These are phyloP conservation scores for Sminthurides aquaticus DNA, from an alignment of 2,888 invertebrate genomes.

Conservation along the genomic window DNA sequence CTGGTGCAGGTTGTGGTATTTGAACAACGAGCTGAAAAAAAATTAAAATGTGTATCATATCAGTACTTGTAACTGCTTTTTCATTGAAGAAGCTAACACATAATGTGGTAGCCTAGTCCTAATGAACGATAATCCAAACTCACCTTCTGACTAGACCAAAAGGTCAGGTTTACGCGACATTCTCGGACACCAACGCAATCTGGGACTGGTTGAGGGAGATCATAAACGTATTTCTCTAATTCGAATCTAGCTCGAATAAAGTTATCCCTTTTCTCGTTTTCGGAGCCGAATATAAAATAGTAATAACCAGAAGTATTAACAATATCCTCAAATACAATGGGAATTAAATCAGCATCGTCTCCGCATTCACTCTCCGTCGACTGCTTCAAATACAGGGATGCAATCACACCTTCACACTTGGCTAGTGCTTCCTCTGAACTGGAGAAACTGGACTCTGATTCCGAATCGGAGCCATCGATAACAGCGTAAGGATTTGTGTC, in stretches of 20 bases:
- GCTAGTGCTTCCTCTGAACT: slow-evolving; percentile 69
- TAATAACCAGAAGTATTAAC: slow-evolving; percentile 70
- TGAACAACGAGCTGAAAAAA: slow-evolving; percentile 33
- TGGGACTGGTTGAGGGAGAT: slow-evolving; percentile 32
- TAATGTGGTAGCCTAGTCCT: neutral
- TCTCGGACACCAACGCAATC: slow-evolving; percentile 34
- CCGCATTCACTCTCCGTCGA: slow-evolving; percentile 19
- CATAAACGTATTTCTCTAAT: slow-evolving; percentile 33
- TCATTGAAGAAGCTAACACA: neutral
- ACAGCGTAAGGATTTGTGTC: slow-evolving; percentile 49
- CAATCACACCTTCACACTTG: slow-evolving; percentile 64
- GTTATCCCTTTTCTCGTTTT: slow-evolving; percentile 55
- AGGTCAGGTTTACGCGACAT: slow-evolving; percentile 34
- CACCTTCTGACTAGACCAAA: slow-evolving; percentile 39
- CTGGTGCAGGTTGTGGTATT: slow-evolving; percentile 33
- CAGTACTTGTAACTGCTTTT: too few species aligned
- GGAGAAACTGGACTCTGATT: slow-evolving; percentile 74
- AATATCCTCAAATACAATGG: slow-evolving; percentile 46
- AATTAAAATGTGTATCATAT: neutral
- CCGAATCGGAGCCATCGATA: slow-evolving; percentile 66
- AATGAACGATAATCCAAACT: neutral
- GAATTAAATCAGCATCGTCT: slow-evolving; percentile 13
- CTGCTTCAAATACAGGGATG: slow-evolving; percentile 47
- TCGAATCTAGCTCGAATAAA: slow-evolving; percentile 28
- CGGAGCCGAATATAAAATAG: slow-evolving; percentile 74